These are phyloP conservation scores for Calycopis cecrops DNA, from an alignment of 1,140 invertebrate genomes.

Conservation along the genomic window DNA sequence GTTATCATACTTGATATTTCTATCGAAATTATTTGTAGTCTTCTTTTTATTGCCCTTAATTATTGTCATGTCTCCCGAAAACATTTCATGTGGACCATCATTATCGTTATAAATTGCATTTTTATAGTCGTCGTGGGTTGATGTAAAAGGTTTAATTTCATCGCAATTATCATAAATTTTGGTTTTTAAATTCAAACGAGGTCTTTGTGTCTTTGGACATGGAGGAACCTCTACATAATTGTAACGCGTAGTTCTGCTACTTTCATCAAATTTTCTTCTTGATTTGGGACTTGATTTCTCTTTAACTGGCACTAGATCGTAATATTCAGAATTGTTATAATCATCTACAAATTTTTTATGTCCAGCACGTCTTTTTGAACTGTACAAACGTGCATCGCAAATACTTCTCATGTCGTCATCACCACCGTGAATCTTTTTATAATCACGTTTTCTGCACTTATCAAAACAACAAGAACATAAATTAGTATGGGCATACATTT, in stretches of 20 bases:
- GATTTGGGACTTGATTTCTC: slow-evolving; percentile 62
- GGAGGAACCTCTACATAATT: slow-evolving; percentile 59
- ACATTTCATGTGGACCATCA: slow-evolving; percentile 16
- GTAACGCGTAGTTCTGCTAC: slow-evolving; percentile 32
- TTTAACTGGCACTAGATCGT: slow-evolving; percentile 59
- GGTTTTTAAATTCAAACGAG: slow-evolving; percentile 51
- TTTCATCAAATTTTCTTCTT: slow-evolving; percentile 45
- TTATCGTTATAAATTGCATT: slow-evolving; percentile 12
- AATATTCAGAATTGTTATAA: slow-evolving; percentile 51
- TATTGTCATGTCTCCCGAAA: no score
- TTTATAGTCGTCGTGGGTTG: neutral
- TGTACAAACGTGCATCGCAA: slow-evolving; percentile 53
- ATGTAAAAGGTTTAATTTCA: slow-evolving; percentile 21
- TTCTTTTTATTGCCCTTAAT: no score
- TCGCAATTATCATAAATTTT: slow-evolving; percentile 44
- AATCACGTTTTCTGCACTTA: slow-evolving; percentile 20
- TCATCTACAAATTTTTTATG: slow-evolving; percentile 29
- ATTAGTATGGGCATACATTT: slow-evolving; percentile 37
- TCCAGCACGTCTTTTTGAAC: slow-evolving; percentile 34
- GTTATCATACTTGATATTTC: slow-evolving; percentile 13
- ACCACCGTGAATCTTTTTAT: slow-evolving; percentile 23
- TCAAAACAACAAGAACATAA: slow-evolving; percentile 54
- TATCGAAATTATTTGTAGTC: no score
- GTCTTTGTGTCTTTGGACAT: slow-evolving; percentile 53
- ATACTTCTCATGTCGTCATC: slow-evolving; percentile 47